These are phyloP conservation scores for Scaeva pyrastri DNA, from an alignment of 2,888 invertebrate genomes.

Conservation along the genomic window DNA sequence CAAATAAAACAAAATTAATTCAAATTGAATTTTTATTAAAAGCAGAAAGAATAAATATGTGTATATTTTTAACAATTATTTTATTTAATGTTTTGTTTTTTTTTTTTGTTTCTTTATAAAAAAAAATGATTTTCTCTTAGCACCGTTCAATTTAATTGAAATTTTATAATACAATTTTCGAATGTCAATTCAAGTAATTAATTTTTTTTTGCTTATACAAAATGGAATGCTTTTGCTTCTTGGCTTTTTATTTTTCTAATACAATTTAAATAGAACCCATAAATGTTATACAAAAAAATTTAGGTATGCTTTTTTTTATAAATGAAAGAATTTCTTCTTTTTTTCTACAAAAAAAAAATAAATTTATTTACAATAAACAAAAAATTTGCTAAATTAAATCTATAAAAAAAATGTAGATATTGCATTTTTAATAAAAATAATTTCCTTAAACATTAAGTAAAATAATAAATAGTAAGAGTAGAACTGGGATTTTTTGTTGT, in stretches of 20 bases:
- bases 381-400: constrained; percentile 73
- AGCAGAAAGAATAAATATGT: constrained; percentile 71
- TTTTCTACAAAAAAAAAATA: constrained; percentile 50
- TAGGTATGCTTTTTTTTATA: too few species aligned
- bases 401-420: constrained; percentile 55
- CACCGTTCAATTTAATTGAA: constrained; percentile 67
- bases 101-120: constrained; percentile 15
- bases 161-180: constrained; percentile 44
- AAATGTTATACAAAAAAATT: constrained; percentile 21
- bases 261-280: constrained; percentile 49
- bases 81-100: constrained; percentile 31
- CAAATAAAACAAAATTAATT: constrained; percentile 26
- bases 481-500: constrained; percentile 65
- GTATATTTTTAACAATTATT: constrained; percentile 67
- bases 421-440: constrained; percentile 51
- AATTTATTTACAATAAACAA: constrained; percentile 69
- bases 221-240: constrained; percentile 69
- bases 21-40: constrained; percentile 73
- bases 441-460: constrained; percentile 44
- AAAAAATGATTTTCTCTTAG: constrained; percentile 56
- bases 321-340: not conserved
- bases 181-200: constrained; percentile 42
- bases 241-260: constrained; percentile 32
- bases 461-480: constrained; percentile 70
- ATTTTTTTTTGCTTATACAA: constrained; percentile 30